Conservation (phyloP, 2,113 vertebrate species). For the Oxyura jamaicensis region DNA sequence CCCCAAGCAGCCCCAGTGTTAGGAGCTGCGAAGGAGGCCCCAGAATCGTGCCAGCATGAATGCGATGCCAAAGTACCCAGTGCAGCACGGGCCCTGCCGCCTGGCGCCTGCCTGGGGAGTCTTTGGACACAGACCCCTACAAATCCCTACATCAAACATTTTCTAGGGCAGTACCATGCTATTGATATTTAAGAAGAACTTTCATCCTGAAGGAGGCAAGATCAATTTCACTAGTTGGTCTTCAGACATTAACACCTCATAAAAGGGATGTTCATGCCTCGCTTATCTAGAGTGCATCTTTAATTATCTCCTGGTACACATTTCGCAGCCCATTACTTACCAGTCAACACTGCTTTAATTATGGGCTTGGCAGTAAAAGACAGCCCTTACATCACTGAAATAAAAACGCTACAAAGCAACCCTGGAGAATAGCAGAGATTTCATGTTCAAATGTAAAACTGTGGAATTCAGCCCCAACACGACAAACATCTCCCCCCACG, state of each 20-base stretch:
- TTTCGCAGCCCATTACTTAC: constrained; percentile 66
- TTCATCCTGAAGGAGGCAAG: constrained; percentile 45
- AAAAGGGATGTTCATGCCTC: constrained; percentile 32
- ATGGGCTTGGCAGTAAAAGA: constrained; percentile 36
- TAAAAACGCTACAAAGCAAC: constrained; percentile 36
- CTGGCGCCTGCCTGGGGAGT: constrained; percentile 14
- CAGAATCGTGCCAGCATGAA: not conserved
- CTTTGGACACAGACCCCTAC: not conserved
- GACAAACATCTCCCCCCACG: not conserved
- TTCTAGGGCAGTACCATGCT: constrained; percentile 12
- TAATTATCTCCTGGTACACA: constrained; percentile 60
- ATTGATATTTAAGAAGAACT: constrained; percentile 47
- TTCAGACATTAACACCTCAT: constrained; percentile 64
- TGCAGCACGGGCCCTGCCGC: not conserved
- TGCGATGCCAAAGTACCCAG: not conserved
- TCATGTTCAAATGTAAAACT: not conserved
- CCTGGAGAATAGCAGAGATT: not conserved
- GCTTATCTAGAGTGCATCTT: constrained; percentile 47
- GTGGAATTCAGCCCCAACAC: not conserved
- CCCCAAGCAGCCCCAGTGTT: not conserved
- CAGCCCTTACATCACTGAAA: constrained; percentile 36
- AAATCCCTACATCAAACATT: constrained; percentile 50
- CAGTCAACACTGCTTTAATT: constrained; percentile 55
- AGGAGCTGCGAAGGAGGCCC: not conserved
- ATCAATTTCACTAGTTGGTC: constrained; percentile 63